phyloP scores from a whole-genome alignment of 2,888 invertebrate genomes.

The Erebia epiphron region DNA sequence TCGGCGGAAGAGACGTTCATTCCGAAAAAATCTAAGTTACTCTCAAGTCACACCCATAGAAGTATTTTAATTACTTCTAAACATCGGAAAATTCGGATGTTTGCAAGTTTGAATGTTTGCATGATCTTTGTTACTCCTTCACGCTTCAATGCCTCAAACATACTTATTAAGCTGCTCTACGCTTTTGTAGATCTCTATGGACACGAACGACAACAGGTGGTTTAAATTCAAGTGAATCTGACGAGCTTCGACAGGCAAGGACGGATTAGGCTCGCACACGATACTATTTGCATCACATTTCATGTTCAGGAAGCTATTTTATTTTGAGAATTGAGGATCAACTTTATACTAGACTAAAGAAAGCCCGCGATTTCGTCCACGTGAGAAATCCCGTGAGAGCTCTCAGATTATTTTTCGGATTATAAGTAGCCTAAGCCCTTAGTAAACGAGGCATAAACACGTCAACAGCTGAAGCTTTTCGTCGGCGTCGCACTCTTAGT shows the following conservation, averaged over 20 bases:
- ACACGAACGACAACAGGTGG: slow-evolving; percentile 21
- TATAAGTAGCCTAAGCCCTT: too few relatives aligned
- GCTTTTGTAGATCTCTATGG: not conserved
- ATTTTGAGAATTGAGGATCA: not conserved
- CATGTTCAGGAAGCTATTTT: not conserved
- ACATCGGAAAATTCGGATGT: too few relatives aligned
- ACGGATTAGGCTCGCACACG: slow-evolving; percentile 9
- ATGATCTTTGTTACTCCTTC: too few relatives aligned
- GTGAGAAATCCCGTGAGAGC: too few relatives aligned
- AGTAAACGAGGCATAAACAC: slow-evolving; percentile 20
- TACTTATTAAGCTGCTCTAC: not conserved
- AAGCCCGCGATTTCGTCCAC: not conserved
- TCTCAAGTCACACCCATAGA: too few relatives aligned
- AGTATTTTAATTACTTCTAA: too few relatives aligned
- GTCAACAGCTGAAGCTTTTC: slow-evolving; percentile 13
- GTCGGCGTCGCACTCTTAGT: slow-evolving; percentile 14
- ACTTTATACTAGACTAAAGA: not conserved
- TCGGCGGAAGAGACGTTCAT: too few relatives aligned
- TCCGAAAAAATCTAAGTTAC: too few relatives aligned
- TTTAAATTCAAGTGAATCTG: slow-evolving; percentile 15
- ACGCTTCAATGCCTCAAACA: too few relatives aligned
- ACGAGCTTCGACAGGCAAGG: slow-evolving; percentile 18
- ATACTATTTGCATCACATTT: slow-evolving; percentile 7
- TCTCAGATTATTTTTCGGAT: too few relatives aligned
- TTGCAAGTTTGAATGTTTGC: too few relatives aligned